Base-by-base conservation (phyloP, 92 coral and sea anemone species). In the Epizoanthus scotinus region DNA sequence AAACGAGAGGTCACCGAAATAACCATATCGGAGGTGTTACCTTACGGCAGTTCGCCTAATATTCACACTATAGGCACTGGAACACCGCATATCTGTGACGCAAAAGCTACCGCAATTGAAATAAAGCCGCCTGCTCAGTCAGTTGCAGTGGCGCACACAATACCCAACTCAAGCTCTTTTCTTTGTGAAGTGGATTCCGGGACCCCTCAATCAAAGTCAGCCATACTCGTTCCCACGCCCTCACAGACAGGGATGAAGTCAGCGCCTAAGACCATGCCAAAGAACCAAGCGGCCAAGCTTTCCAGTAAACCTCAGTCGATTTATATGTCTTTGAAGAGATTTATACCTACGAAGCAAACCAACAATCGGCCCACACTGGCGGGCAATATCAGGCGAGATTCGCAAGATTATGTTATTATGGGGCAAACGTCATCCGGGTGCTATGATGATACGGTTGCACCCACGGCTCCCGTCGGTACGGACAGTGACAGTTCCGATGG, bases 241-340 rank as follows among this genome's bases (percentile, higher is more conserved):
- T 13, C 14, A 3, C 52, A 47, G 5, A 5, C 44, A 9, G 44
- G 2, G 44, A 40, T 4, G 8, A 40, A 40, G 52, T 25, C 25
- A 9, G 40, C 20, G 6, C 58, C 67, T 56, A 10, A 1, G 34
- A 25, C 47, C 20, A 53, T 19, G 8, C 34, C 28, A 24, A 34
- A 36, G 14, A 29, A 25, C 3, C 62, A 56, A 53, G 20, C 21
- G 6, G 4, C 53, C 8, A 42, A 0, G 8, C n/a, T n/a, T n/a
- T n/a, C n/a, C 47, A 20, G 54, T 9, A 31, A 20, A 20, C 22
- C 54, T 0, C 60, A 8, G 21, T 6, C 56, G 12, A 5, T 40
- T 21, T 75, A 75, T 34, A 58, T 36, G 81, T 75, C 81, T 1
- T 75, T 75, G 55, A 75, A 75, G 44, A 52, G 81, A 36, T 34